These are phyloP conservation scores for Bombus turneri DNA, from an alignment of 1,140 invertebrate species.

Conservation along the genomic window DNA sequence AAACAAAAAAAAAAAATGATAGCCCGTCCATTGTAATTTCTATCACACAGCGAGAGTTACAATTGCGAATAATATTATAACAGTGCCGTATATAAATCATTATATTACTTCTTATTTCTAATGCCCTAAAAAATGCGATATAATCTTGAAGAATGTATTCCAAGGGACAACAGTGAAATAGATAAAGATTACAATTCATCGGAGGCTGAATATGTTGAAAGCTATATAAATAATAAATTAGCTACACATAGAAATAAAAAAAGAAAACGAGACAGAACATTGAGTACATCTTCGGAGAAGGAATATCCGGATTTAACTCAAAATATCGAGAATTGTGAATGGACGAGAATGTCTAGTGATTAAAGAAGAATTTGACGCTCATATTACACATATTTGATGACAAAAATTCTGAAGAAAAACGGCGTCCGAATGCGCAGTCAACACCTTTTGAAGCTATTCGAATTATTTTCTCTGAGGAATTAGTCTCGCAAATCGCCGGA, in stretches of 20 bases:
- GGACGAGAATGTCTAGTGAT: neutral
- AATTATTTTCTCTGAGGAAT: slow-evolving; percentile 14
- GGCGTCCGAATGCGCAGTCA: neutral
- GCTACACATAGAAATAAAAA: too few relatives aligned
- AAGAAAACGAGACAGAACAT: neutral
- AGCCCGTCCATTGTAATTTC: too few relatives aligned
- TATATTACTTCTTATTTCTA: too few relatives aligned
- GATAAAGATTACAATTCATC: neutral
- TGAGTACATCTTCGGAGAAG: slow-evolving; percentile 17
- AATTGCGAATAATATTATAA: too few relatives aligned
- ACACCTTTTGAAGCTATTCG: slow-evolving; percentile 29
- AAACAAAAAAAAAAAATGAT: too few relatives aligned
- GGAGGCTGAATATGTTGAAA: too few relatives aligned
- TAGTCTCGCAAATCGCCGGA: neutral
- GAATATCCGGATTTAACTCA: slow-evolving; percentile 10
- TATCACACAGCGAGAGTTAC: too few relatives aligned
- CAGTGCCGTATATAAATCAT: too few relatives aligned
- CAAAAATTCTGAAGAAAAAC: slow-evolving; percentile 3
- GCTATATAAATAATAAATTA: too few relatives aligned
- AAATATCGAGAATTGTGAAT: slow-evolving; percentile 1
- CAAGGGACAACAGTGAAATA: neutral
- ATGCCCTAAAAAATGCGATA: slow-evolving; percentile 13
- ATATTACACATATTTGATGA: slow-evolving; percentile 18
- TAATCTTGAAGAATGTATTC: slow-evolving; percentile 27
- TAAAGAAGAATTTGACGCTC: neutral